phyloP scores from a whole-genome alignment of 2,888 invertebrate genomes.

The Euzophera pinguis region DNA sequence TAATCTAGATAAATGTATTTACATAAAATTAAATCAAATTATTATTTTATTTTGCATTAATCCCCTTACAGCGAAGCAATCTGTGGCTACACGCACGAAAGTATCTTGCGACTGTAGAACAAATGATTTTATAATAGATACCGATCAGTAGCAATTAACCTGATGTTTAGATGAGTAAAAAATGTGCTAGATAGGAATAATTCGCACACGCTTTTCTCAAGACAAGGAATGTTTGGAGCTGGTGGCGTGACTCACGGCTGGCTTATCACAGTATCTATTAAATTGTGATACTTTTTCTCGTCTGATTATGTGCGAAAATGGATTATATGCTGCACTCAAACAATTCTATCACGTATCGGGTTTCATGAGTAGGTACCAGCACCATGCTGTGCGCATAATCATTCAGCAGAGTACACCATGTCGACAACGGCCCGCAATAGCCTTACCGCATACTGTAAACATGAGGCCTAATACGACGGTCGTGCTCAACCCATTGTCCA shows the following conservation, averaged over 20 bases:
- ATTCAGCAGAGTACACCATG: background rate
- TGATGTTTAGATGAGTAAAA: conserved; percentile 44
- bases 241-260: conserved; percentile 42
- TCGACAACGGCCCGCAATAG: conserved; percentile 6
- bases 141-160: conserved; percentile 50
- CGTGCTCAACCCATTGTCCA: conserved; percentile 9
- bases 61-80: conserved; percentile 7
- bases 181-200: conserved; percentile 43
- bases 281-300: conserved; percentile 50
- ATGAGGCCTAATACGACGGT: conserved; percentile 9
- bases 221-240: conserved; percentile 39
- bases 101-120: conserved; percentile 36
- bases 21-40: conserved; percentile 10
- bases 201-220: conserved; percentile 53
- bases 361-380: background rate
- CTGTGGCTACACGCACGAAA: conserved; percentile 10
- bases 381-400: conserved; percentile 12
- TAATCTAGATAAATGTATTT: conserved; percentile 15
- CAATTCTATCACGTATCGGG: conserved; percentile 18
- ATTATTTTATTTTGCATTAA: conserved; percentile 9
- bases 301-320: conserved; percentile 38
- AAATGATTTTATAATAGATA: conserved; percentile 54
- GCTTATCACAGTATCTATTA: conserved; percentile 51
- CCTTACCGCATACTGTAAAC: conserved; percentile 9
- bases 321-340: conserved; percentile 31